Percentiles rank a stretch among this genome's conserved stretches.
phyloP scores from a whole-genome alignment of 2,113 vertebrate species.

The Oncorhynchus nerka region DNA sequence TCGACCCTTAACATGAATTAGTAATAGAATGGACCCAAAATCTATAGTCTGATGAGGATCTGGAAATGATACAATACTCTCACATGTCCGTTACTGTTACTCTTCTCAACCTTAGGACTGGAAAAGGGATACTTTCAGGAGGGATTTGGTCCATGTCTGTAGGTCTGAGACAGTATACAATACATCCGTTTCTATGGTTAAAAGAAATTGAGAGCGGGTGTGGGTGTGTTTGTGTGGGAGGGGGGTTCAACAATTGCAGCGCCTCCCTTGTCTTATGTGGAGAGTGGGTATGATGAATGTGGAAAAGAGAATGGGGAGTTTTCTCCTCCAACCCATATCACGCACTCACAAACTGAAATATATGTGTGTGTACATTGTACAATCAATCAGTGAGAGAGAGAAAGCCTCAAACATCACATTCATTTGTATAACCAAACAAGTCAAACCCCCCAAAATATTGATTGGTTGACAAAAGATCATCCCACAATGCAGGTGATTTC shows the following conservation, averaged over 20 bases:
- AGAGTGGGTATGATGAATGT: not conserved
- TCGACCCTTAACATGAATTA: slow-evolving; percentile 69
- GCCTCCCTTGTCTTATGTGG: slow-evolving; percentile 11
- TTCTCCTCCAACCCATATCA: too few relatives aligned
- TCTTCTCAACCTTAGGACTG: not conserved
- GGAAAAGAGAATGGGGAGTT: not conserved
- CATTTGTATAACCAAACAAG: too few relatives aligned
- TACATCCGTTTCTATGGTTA: not conserved
- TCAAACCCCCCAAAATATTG: too few relatives aligned
- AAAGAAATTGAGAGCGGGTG: slow-evolving; percentile 2
- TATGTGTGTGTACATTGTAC: not conserved
- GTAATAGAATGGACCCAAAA: slow-evolving; percentile 69
- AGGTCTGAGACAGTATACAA: not conserved
- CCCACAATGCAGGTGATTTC: too few relatives aligned
- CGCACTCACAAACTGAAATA: too few relatives aligned
- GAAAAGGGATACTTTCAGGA: not conserved
- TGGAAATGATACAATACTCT: slow-evolving; percentile 62
- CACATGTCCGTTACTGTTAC: not conserved
- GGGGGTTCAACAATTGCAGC: slow-evolving; percentile 3
- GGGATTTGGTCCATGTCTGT: not conserved
- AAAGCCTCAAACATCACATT: too few relatives aligned
- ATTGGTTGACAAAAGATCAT: too few relatives aligned
- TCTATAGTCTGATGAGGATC: slow-evolving; percentile 62
- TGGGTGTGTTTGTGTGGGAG: slow-evolving; percentile 9
- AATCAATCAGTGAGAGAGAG: too few relatives aligned